These are phyloP conservation scores for Dreissena polymorpha DNA, from an alignment of 1,140 invertebrate species.

Conservation along the genomic window DNA sequence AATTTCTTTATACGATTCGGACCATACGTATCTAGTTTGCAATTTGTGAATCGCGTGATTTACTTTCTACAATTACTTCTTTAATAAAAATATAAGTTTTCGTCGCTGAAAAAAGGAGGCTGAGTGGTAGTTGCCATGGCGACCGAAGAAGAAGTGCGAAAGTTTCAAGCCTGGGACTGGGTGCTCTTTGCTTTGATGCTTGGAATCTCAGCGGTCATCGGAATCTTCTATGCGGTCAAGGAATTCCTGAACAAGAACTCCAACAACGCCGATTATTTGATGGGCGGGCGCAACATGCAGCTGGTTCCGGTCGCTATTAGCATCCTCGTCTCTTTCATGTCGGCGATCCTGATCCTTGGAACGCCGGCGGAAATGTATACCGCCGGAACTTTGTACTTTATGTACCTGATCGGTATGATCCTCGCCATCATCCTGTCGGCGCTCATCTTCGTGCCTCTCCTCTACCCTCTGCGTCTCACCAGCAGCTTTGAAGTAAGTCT, in stretches of 20 bases:
- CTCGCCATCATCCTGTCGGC: constrained; percentile 61
- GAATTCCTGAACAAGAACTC: constrained; percentile 85
- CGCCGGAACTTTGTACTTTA: constrained; percentile 70
- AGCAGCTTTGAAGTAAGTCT: constrained; percentile 71
- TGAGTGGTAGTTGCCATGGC: background rate
- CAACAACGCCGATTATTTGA: constrained; percentile 88
- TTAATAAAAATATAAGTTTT: no score
- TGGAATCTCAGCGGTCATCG: constrained; percentile 83
- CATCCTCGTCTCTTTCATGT: constrained; percentile 78
- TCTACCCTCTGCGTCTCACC: constrained; percentile 72
- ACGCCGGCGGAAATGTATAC: constrained; percentile 75
- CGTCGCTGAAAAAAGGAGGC: no score
- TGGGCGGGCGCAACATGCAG: constrained; percentile 88
- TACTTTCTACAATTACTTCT: no score
- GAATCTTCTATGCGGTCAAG: constrained; percentile 90
- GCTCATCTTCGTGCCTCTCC: constrained; percentile 67
- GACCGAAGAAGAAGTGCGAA: constrained; percentile 15
- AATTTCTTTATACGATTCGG: no score
- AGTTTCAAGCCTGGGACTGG: constrained; percentile 67
- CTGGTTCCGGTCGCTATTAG: constrained; percentile 81
- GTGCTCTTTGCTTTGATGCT: constrained; percentile 67
- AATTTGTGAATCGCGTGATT: no score
- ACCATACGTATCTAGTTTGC: no score
- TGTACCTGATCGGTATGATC: constrained; percentile 65
- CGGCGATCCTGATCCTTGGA: constrained; percentile 80